phyloP scores from a whole-genome alignment of 1,140 invertebrate species.

The Saccostrea glomerata region DNA sequence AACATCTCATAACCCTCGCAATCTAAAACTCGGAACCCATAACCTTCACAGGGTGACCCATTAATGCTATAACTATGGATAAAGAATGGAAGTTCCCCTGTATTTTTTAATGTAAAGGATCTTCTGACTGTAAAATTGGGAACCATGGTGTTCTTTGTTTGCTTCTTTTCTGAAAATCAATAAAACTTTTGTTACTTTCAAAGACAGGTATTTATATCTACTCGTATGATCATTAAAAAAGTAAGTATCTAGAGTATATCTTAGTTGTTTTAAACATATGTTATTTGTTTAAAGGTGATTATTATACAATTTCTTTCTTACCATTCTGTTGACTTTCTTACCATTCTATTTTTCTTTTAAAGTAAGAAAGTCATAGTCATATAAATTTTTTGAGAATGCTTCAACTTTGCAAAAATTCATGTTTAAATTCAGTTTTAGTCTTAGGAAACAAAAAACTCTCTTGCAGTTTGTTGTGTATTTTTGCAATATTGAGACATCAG shows the following conservation, averaged over 20 bases:
- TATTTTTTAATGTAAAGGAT: slow-evolving; percentile 92
- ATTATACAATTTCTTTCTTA: too few species aligned
- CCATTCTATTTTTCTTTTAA: too few species aligned
- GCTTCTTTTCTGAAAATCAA: slow-evolving; percentile 79
- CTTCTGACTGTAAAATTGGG: slow-evolving; percentile 89
- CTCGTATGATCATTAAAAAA: too few species aligned
- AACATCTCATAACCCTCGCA: slow-evolving; percentile 89
- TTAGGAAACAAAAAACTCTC: background rate
- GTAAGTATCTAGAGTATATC: too few species aligned
- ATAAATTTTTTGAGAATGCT: too few species aligned
- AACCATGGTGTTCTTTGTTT: slow-evolving; percentile 79
- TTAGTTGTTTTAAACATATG: too few species aligned
- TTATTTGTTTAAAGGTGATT: too few species aligned
- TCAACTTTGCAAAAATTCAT: too few species aligned
- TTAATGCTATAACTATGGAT: slow-evolving; percentile 87
- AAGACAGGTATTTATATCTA: too few species aligned
- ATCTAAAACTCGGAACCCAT: slow-evolving; percentile 91
- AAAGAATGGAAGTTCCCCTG: slow-evolving; percentile 89
- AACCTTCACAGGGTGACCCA: slow-evolving; percentile 88
- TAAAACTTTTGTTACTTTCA: background rate
- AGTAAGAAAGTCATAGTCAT: too few species aligned
- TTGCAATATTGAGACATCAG: background rate
- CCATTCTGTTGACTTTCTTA: too few species aligned
- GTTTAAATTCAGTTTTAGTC: too few species aligned
- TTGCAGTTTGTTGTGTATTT: background rate